Base-by-base conservation (phyloP, 2,113 vertebrate species). In the Chamaea fasciata region DNA sequence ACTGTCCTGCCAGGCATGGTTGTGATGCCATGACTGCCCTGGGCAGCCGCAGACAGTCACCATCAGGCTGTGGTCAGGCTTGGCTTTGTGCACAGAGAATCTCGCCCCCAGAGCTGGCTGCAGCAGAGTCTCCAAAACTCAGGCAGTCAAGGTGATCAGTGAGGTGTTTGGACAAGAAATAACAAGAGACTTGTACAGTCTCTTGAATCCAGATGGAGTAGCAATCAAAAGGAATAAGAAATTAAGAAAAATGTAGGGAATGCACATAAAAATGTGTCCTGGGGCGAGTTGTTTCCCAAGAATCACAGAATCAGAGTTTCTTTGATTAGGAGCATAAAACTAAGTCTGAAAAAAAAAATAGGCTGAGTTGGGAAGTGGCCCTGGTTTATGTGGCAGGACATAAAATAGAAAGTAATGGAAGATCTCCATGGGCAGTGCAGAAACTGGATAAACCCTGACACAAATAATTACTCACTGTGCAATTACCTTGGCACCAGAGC, bases 201-300 rank as follows among this genome's bases (percentile, higher is more conserved):
- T 62, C 30, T 77, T 0, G 0, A 37, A 46, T 80, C 76, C 52
- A 81, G 85, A 23, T 33, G 82, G 92, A 92, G 69, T 55, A 44
- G 23, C 7, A 50, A 92, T 97, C 85, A 96, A 94, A 96, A 96
- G 79, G 71, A 96, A 80, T 83, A 93, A 7, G 44, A 87, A 91
- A 95, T 95, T 52, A 83, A 75, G 90, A 93, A 96, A 94, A 92
- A 95, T 83, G 52, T 78, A 60, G 68, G 56, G 90, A 97, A 96
- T 92, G 87, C 79, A 86, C 92, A 52, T 93, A 88, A 96, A 96
- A 93, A 88, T 53, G 56, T 78, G 24, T 90, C 94, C 92, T 30
- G 60, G 44, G 92, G 90, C 27, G 0, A 94, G 50, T 28, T 3
- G 1, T 91, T 90, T 96, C 79, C 37, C 39, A 74, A 63, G 90